Base-by-base conservation (phyloP, 2,888 invertebrate genomes). In the Pyrocoelia pectoralis region DNA sequence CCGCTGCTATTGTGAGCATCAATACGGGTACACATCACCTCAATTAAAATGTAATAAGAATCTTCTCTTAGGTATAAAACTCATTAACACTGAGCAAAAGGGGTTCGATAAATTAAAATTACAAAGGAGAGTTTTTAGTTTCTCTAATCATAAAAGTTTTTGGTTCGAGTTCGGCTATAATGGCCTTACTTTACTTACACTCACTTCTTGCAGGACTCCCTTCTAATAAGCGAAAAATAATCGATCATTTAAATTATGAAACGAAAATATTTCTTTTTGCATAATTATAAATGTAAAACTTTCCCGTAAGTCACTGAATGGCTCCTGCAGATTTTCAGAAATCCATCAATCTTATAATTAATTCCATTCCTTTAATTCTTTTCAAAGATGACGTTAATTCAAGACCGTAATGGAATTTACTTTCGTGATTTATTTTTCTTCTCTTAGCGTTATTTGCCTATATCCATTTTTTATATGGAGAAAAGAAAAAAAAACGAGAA, bases 311-410 rank as follows among this genome's bases (percentile, higher is more conserved):
- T 60, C 60, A 65, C 65, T 60, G 65, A 65, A 65, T 56, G 65
- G n/a, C n/a, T n/a, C 70, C 69, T 64, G 70, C 73, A 74, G 74
- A 76, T 76, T 24, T 77, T 76, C 72, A 75, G 74, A 73, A 77
- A 78, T 77, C 80, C 81, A 82, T 82, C 81, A 82, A 82, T 82
- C 81, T 82, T 81, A 80, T 81, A 82, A 82, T 82, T 82, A 82
- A 82, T 82, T 82, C 81, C 81, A 81, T 81, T 81, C 79, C 79
- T 81, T 80, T 81, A 81, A 80, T 81, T 81, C 81, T 81, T 80
- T 80, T 81, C 79, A 81, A 41, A 79, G 80, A 79, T 80, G 81
- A 81, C 81, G 81, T 80, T 80, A 80, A 81, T 81, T 81, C 80
- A 80, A 73, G 73, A 71, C 70, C 75, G 77, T 79, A 80, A 80